Evolutionary conservation across 2,113 vertebrate genomes (phyloP), one percentile per base, ranked within the genome.

Genomic region (Collichthys lucidus): DNA sequence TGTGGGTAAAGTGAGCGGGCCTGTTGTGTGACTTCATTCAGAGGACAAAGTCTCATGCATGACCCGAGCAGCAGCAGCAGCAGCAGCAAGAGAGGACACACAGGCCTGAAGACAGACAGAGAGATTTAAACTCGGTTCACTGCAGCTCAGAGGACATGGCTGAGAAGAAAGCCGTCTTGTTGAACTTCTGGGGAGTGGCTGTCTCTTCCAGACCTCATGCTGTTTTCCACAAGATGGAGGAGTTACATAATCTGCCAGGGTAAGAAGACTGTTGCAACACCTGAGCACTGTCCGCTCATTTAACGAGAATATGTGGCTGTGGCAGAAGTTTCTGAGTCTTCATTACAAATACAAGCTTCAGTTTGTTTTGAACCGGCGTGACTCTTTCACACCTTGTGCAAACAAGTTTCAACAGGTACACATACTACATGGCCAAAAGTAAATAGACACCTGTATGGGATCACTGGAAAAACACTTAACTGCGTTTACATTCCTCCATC

Each of bases 211-310:
- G n/a, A n/a, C n/a, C n/a, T n/a, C n/a, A n/a, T n/a, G n/a, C n/a
- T n/a, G n/a, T n/a, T n/a, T n/a, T n/a, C n/a, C n/a, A n/a, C n/a
- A n/a, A n/a, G n/a, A n/a, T n/a, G n/a, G n/a, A n/a, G n/a, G n/a
- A n/a, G n/a, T n/a, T n/a, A n/a, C n/a, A n/a, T n/a, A n/a, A n/a
- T n/a, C n/a, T n/a, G n/a, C n/a, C n/a, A n/a, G n/a, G n/a, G n/a
- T 92, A 77, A 78, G 77, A 40, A 40, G 44, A 1, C 19, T 0
- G n/a, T 68, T 46, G 12, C 4, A 42, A n/a, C 62, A 24, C 15
- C 11, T 11, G 14, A 5, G 22, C 50, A 6, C 35, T 61, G 46
- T 16, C 15, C 15, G 19, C 19, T 20, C 2, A 61, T 35, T 5
- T 31, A 31, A 35, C 2, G 15, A 1, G 8, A 61, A 10, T 19